phyloP scores from a whole-genome alignment of 1,140 invertebrate species.

The Aphelenchoides besseyi region DNA sequence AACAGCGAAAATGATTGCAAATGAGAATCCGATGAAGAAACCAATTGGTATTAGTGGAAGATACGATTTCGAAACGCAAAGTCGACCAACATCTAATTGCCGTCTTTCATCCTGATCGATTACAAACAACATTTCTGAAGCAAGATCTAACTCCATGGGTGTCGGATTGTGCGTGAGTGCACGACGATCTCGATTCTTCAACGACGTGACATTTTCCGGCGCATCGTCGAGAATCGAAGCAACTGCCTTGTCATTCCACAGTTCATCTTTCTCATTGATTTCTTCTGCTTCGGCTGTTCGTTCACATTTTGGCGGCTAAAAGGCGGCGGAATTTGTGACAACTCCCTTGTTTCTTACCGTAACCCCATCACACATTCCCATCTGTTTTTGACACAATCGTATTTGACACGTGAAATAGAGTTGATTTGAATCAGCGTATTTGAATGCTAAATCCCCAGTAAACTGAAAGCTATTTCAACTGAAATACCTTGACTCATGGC shows the following conservation, averaged over 20 bases:
- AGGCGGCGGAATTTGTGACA: neutral
- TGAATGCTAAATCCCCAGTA: constrained; percentile 45
- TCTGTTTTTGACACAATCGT: constrained; percentile 59
- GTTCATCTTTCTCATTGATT: neutral
- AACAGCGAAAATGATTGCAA: neutral
- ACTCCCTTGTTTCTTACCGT: constrained; percentile 43
- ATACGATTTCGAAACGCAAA: neutral
- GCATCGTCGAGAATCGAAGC: neutral
- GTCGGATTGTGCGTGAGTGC: neutral
- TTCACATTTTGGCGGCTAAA: constrained; percentile 51
- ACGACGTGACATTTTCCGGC: neutral
- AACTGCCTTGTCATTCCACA: neutral
- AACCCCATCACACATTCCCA: constrained; percentile 60
- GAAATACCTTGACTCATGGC: neutral
- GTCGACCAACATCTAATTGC: neutral
- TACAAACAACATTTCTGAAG: constrained; percentile 43
- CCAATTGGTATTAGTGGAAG: constrained; percentile 5
- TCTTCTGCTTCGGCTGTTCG: constrained; percentile 6
- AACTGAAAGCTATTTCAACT: neutral
- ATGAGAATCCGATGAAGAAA: neutral
- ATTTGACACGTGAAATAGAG: constrained; percentile 63
- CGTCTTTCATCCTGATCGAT: constrained; percentile 37
- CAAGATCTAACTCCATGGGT: constrained; percentile 46
- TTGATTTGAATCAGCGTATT: constrained; percentile 62
- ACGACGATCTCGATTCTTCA: constrained; percentile 20